Evolutionary conservation across 2,113 vertebrate species (phyloP), one percentile per base, ranked within the genome.

Genomic region (Tachysurus fulvidraco): DNA sequence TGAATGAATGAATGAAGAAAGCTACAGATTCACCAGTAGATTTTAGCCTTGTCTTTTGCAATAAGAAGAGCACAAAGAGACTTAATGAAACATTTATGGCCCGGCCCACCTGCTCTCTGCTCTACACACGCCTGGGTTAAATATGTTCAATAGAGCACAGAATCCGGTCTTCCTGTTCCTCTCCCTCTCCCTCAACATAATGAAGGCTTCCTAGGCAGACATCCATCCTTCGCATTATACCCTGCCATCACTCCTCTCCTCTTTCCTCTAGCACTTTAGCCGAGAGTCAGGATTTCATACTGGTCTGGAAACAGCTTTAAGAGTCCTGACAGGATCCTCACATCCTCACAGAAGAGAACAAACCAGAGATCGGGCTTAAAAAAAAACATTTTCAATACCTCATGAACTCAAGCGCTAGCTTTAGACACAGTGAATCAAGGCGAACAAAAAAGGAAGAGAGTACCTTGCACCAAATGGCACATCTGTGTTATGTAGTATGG

Each of bases 31-130:
- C 25, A 12, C 11, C 54, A 76, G 74, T 6, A 41, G 50, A 11
- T 79, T 36, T 83, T 73, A 67, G 60, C 60, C 60, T 16, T 21
- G 30, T 81, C 87, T 89, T 89, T 73, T 91, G 81, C 54, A 57
- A 5, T 60, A 88, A 85, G 9, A 91, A 85, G 9, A 91, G 88
- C 92, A 93, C 91, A 94, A 94, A 93, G 92, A 74, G 91, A 84
- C 89, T 83, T 89, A 87, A 94, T 95, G 93, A 94, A 94, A 94
- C 93, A 94, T 94, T 93, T 93, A 94, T 92, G 91, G 86, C 84
- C 2, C 74, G 71, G 90, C 54, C 77, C 88, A 59, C 86, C 44
- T 73, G 80, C 88, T 83, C 88, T 84, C 73, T 83, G 89, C 87
- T 87, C 80, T 7, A 10, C 87, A 88, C 84, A 91, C 93, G 91